Evolutionary conservation across 2,888 invertebrate species (phyloP).

Genomic region (Caenorhabditis imperialis): DNA sequence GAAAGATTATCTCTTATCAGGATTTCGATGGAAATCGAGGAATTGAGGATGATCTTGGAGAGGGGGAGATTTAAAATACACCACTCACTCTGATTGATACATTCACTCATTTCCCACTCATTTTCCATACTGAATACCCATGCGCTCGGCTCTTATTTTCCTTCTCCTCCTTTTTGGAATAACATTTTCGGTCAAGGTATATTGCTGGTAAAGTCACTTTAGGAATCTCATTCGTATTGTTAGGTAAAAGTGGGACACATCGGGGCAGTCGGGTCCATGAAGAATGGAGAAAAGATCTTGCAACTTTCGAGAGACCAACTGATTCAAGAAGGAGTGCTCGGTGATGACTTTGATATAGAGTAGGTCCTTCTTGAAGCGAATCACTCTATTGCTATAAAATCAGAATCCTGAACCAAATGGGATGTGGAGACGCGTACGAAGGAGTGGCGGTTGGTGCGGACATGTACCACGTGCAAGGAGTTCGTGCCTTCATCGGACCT

Average conservation of each 20-base stretch:
- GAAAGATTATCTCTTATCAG: constrained; percentile 7
- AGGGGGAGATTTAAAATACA: constrained; percentile 19
- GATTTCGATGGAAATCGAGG: constrained; percentile 15
- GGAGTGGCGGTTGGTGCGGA: constrained; percentile 77
- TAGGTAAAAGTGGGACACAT: constrained; percentile 74
- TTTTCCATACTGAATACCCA: constrained; percentile 1
- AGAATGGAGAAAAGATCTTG: constrained; percentile 73
- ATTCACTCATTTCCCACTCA: constrained; percentile 10
- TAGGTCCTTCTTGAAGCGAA: constrained; percentile 38
- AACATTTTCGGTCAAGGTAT: constrained; percentile 31
- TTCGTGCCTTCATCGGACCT: constrained; percentile 76
- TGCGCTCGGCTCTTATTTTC: constrained; percentile 19
- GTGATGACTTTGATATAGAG: constrained; percentile 74
- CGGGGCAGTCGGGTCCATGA: constrained; percentile 75
- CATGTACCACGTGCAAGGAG: constrained; percentile 77
- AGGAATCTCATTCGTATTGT: too few relatives aligned
- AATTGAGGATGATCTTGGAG: neutral
- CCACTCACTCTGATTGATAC: constrained; percentile 36
- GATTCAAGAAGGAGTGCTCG: constrained; percentile 70
- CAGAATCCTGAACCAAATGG: constrained; percentile 74
- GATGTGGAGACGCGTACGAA: constrained; percentile 76
- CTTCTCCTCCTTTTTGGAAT: constrained; percentile 14
- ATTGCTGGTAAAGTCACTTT: neutral
- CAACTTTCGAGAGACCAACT: constrained; percentile 72
- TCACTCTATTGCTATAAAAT: too few relatives aligned